Base-by-base conservation (phyloP, 2,797 vertebrate species). In the Enteromius mattozi region DNA sequence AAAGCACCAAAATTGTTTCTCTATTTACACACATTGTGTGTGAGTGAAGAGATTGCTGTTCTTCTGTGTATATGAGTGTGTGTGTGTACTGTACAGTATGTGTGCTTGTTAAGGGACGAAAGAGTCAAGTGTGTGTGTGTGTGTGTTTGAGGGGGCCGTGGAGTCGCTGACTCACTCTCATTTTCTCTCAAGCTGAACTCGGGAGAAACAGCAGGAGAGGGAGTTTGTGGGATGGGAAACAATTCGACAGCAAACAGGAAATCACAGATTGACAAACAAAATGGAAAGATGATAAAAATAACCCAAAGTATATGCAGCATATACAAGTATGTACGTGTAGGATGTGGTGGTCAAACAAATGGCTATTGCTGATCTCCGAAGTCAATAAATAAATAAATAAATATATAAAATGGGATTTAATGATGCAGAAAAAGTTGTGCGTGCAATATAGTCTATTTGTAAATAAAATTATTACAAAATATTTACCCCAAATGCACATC, bases 81-180 rank as follows among this genome's bases (percentile, higher is more conserved):
- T 63, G 78, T 63, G 74, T 78, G 47, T 37, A 51, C 35, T 79
- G 74, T 30, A 63, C n/a, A 17, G 80, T 37, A 3, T 59, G 54
- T 9, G 24, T 72, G 75, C 35, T 42, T 76, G 72, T 78, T 9
- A 40, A 42, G 21, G 35, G 56, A 24, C 4, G 33, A 37, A 27
- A 14, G 45, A 47, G 24, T 47, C 40, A 16, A 45, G 51, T 83
- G 74, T 82, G 75, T 74, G 56, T 82, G 75, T 74, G 56, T 35
- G 47, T 71, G 74, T 68, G 30, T 33, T 30, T 80, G 79, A 37
- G 81, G 76, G 72, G 66, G 87, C 80, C 42, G 6, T 61, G 82
- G 81, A 82, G 81, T 69, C 37, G 86, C 88, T 87, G 88, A 87
- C 78, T 89, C 88, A 86, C 54, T 49, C 79, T 81, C 54, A 19